Base-by-base conservation (phyloP, 2,113 vertebrate species). In the Bothrops jararaca region DNA sequence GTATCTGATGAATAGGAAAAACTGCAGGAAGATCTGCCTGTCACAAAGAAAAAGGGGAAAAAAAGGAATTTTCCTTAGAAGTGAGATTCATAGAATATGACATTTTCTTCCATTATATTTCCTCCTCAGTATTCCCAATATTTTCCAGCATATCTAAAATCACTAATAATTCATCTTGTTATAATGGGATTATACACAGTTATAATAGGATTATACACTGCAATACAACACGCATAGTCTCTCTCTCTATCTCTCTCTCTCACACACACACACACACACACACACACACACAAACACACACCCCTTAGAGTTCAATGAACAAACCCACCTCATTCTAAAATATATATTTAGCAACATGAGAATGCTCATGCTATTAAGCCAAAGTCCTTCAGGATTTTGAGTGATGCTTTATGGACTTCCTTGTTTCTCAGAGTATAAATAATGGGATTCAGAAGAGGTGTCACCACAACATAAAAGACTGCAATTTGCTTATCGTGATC, bases 351-450 rank as follows among this genome's bases (percentile, higher is more conserved):
- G 69, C 69, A 74, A 74, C 13, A 20, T 39, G n/a, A 7, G 15
- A 74, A 74, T 34, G n/a, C 2, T 74, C 69, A 74, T 3, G 15
- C 5, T 74, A 34, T 18, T 39, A 34, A 74, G n/a, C 69, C 69
- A 34, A 74, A 74, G 22, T 86, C 42, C 85, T 23, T 34, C n/a
- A 89, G n/a, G 1, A 22, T 26, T 45, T 90, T 90, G 57, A 45
- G 12, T 15, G 39, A 5, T n/a, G 58, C 58, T 3, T 29, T 60
- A 50, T 90, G 58, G 3, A 90, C 39, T n/a, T 90, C 58, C 45
- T 69, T 90, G 15, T 90, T 90, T 1, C 89, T 15, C 39, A 74
- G 69, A 18, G n/a, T 74, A 69, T 89, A 89, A 60, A 89, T 90
- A 22, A 90, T 80, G 26, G 89, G 64, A 5, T 80, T 86, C 39